Evolutionary conservation across 2,113 vertebrate species (phyloP).

Genomic region (Nothoprocta perdicaria): DNA sequence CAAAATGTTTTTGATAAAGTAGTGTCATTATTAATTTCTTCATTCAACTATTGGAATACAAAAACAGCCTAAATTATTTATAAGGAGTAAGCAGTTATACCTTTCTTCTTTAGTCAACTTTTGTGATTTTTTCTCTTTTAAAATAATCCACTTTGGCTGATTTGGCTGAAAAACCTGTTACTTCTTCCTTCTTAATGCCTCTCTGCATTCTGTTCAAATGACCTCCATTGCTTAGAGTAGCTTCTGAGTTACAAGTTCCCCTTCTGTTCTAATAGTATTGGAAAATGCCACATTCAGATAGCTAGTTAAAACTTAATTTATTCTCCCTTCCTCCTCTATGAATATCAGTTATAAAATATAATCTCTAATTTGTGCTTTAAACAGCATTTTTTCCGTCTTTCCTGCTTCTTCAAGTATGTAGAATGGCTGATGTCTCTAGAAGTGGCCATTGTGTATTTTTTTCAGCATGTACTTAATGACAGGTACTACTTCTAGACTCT

Average conservation of each 20-base stretch:
- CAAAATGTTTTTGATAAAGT: background rate
- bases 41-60: background rate
- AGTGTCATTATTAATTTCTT: background rate
- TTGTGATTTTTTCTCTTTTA: background rate
- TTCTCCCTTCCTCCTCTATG: background rate
- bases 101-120: background rate
- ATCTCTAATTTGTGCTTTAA: background rate
- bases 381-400: background rate
- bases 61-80: background rate
- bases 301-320: background rate
- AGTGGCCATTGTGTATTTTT: background rate
- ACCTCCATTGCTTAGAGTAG: background rate
- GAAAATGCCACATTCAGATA: background rate
- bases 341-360: background rate
- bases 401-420: background rate
- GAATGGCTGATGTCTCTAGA: background rate
- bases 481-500: background rate
- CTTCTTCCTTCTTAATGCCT: background rate
- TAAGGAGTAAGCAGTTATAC: background rate
- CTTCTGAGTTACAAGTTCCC: background rate
- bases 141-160: background rate
- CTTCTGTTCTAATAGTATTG: background rate
- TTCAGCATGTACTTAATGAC: background rate
- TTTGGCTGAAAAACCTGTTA: background rate
- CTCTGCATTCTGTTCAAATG: background rate